Evolutionary conservation across 2,113 vertebrate species (phyloP), one percentile per base, ranked within the genome.

Genomic region (Micronycteris hirsuta): DNA sequence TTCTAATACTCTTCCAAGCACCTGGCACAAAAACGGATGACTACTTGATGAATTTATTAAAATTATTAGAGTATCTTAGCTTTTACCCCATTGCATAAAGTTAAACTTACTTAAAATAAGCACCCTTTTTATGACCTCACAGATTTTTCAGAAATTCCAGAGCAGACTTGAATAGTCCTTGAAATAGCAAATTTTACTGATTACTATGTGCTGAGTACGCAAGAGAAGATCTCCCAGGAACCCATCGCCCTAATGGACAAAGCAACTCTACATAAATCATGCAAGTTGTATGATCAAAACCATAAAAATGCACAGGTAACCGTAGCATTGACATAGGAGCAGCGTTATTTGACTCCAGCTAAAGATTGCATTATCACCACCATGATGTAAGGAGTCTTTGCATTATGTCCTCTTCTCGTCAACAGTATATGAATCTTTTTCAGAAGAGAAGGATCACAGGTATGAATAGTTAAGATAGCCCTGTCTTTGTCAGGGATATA

Each of bases 41-140:
- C 10, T 81, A 77, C 43, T 78, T 76, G 33, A 41, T 95, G 5
- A 85, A 92, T 87, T 93, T 94, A n/a, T 92, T 67, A 92, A 90
- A 81, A 92, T 93, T 0, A 74, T 91, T 86, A 31, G 24, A 80
- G 9, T 82, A 47, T 71, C 65, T 92, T 52, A 47, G 58, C 45
- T 89, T 93, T 84, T 1, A 45, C 33, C 10, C 15, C 54, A 54
- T 49, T 93, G 26, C 15, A 84, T 94, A 84, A 90, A 89, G 83
- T 73, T 41, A 91, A 91, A 33, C 38, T 38, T 86, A 41, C n/a
- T 71, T 58, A 70, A 68, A 89, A 87, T 47, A 84, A n/a, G 31
- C 33, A 95, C 1, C 22, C 16, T 94, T 82, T 76, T 52, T 22
- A 54, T 80, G 20, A 78, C 43, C 22, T 73, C 38, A 91, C 16